A percentile compares a stretch with the other conserved stretches of the same genome.
Conservation (phyloP, 1,140 invertebrate species). For the Chymomyza costata region DNA sequence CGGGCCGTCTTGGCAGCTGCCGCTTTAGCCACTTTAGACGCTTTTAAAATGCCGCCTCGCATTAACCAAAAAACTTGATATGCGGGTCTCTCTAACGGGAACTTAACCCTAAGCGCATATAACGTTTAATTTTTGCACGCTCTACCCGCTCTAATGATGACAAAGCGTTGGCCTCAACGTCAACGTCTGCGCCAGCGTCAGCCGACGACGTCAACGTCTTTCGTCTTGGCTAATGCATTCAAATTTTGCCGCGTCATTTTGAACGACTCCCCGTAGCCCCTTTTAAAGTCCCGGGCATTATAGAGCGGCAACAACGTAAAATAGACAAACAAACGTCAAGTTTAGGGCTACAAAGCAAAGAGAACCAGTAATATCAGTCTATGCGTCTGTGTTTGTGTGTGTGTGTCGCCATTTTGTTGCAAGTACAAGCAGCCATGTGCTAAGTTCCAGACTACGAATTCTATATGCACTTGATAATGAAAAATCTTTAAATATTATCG, state of each 20-base stretch:
- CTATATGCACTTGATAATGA: too few relatives aligned
- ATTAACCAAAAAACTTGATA: too few relatives aligned
- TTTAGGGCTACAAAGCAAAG: background rate
- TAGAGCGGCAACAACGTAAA: background rate
- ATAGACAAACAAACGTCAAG: background rate
- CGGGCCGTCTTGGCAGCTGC: conserved; percentile 21
- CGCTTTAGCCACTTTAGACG: conserved; percentile 23
- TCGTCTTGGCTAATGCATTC: conserved; percentile 6
- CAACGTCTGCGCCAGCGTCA: background rate
- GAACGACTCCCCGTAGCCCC: background rate
- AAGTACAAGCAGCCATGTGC: too few relatives aligned
- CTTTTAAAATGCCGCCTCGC: too few relatives aligned
- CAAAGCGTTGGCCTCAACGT: conserved; percentile 34
- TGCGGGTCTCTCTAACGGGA: conserved; percentile 59
- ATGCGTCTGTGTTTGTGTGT: too few relatives aligned
- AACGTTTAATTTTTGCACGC: conserved; percentile 19
- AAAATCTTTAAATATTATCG: too few relatives aligned
- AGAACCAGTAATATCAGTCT: too few relatives aligned
- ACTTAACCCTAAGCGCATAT: conserved; percentile 65
- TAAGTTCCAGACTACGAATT: too few relatives aligned
- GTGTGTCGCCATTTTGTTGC: too few relatives aligned
- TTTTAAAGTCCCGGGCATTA: too few relatives aligned
- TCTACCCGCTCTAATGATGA: conserved; percentile 54
- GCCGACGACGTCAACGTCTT: conserved; percentile 35
- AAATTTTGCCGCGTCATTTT: conserved; percentile 2